These are phyloP conservation scores for Eurytemora carolleeae DNA, from an alignment of 1,140 invertebrate species.

Conservation along the genomic window DNA sequence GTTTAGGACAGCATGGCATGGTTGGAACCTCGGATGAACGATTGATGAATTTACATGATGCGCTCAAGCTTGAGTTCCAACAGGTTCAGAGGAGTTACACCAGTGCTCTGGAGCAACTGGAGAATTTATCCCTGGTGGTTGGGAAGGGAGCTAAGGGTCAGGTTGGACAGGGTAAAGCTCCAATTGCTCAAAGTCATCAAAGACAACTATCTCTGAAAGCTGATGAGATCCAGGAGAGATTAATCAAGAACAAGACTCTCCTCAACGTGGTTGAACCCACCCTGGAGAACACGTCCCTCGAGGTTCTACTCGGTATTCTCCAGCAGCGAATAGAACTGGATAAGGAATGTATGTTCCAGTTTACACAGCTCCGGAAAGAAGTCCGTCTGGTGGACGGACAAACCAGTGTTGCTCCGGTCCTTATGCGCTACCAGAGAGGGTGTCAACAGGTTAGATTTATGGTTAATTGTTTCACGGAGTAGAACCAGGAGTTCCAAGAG, in stretches of 20 bases:
- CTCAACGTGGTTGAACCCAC: slow-evolving; percentile 57
- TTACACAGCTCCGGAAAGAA: slow-evolving; percentile 45
- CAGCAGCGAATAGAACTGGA: slow-evolving; percentile 43
- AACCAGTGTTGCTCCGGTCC: slow-evolving; percentile 43
- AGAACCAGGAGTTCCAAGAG: no score
- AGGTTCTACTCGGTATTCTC: slow-evolving; percentile 37
- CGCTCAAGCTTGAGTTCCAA: slow-evolving; percentile 59
- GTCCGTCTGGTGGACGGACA: slow-evolving; percentile 27
- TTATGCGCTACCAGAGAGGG: slow-evolving; percentile 62
- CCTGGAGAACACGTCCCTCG: slow-evolving; percentile 32
- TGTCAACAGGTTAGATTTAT: slow-evolving; percentile 43
- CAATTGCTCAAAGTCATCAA: slow-evolving; percentile 69
- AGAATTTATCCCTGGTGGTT: slow-evolving; percentile 19
- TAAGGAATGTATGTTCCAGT: slow-evolving; percentile 46
- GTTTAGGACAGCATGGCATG: slow-evolving; percentile 62
- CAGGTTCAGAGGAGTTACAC: slow-evolving; percentile 35
- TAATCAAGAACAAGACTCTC: slow-evolving; percentile 77
- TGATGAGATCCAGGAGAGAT: slow-evolving; percentile 51
- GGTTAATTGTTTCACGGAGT: no score
- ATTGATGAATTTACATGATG: slow-evolving; percentile 38
- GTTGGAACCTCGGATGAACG: slow-evolving; percentile 39
- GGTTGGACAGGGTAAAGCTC: slow-evolving; percentile 31
- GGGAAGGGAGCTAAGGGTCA: slow-evolving; percentile 15
- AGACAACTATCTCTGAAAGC: slow-evolving; percentile 58
- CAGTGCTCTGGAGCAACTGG: slow-evolving; percentile 8